Percentiles rank a stretch among this genome's conserved stretches.
These are phyloP conservation scores for Euura saliciscinereae DNA, from an alignment of 1,140 invertebrate genomes.

Conservation along the genomic window DNA sequence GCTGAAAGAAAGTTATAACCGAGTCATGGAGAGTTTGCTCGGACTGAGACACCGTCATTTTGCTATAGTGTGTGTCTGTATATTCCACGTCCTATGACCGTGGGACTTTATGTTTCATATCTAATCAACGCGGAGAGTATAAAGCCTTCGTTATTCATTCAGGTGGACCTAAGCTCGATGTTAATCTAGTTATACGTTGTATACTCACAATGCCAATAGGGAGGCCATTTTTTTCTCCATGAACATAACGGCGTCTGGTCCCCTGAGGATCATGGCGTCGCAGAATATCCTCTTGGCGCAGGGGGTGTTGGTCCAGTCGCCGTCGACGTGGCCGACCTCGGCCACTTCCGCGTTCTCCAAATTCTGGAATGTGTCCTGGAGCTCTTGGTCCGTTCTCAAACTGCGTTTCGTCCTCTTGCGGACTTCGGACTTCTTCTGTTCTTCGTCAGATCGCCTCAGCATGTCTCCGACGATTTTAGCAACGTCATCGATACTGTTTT, in stretches of 20 bases:
- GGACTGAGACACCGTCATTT: not conserved
- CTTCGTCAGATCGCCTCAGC: constrained; percentile 6
- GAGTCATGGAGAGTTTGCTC: not conserved
- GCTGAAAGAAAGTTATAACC: constrained; percentile 44
- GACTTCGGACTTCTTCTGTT: constrained; percentile 25
- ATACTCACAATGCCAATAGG: constrained; percentile 72
- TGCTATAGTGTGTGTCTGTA: not conserved
- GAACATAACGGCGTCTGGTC: constrained; percentile 67
- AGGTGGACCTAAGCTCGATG: not conserved
- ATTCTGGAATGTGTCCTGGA: constrained; percentile 61
- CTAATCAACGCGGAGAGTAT: not conserved
- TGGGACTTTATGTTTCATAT: too few species aligned
- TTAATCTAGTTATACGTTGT: not conserved
- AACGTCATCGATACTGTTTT: not conserved
- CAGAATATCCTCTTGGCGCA: constrained; percentile 80
- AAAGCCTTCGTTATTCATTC: not conserved
- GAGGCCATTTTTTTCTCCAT: constrained; percentile 82
- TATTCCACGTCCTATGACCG: too few species aligned
- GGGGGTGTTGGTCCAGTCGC: constrained; percentile 73
- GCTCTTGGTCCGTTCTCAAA: constrained; percentile 43
- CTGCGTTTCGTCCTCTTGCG: constrained; percentile 47
- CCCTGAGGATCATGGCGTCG: constrained; percentile 70
- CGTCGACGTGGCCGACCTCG: constrained; percentile 48
- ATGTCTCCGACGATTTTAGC: constrained; percentile 16
- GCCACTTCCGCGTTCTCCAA: constrained; percentile 58